Conservation (phyloP, 2,797 vertebrate species). For the Acipenser oxyrinchus region DNA sequence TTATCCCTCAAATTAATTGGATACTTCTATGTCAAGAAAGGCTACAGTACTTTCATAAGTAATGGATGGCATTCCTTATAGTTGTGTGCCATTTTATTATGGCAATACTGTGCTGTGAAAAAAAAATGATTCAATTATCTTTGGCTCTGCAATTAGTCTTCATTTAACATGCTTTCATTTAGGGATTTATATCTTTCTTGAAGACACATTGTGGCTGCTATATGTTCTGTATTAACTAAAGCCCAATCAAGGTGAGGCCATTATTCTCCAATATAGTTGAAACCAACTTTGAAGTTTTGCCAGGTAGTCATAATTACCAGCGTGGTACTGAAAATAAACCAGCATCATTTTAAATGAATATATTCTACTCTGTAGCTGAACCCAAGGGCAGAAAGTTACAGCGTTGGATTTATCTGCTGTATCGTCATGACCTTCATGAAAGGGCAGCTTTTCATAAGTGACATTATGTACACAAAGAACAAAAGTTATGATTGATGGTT, state of each 20-base stretch:
- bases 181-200: background rate
- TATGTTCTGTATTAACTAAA: background rate
- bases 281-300: too few species aligned
- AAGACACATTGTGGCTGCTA: background rate
- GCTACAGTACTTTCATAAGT: slow-evolving; percentile 2
- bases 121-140: background rate
- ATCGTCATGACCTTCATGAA: too few species aligned
- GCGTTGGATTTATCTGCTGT: too few species aligned
- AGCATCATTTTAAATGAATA: too few species aligned
- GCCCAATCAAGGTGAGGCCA: background rate
- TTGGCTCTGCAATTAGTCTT: background rate
- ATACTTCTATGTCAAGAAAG: slow-evolving; percentile 5
- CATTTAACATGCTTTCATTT: background rate
- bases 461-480: too few species aligned
- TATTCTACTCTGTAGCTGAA: too few species aligned
- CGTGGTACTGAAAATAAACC: too few species aligned
- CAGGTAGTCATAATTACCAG: too few species aligned
- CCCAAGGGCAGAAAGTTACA: too few species aligned
- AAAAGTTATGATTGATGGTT: too few species aligned
- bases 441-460: too few species aligned
- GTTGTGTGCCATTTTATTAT: background rate
- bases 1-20: slow-evolving; percentile 11
- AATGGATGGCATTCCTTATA: slow-evolving; percentile 6
- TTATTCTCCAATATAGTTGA: background rate
- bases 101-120: background rate